A percentile compares a stretch with the other conserved stretches of the same genome.
These are phyloP conservation scores for Smutsia gigantea DNA, from an alignment of 2,797 vertebrate species.

Conservation along the genomic window DNA sequence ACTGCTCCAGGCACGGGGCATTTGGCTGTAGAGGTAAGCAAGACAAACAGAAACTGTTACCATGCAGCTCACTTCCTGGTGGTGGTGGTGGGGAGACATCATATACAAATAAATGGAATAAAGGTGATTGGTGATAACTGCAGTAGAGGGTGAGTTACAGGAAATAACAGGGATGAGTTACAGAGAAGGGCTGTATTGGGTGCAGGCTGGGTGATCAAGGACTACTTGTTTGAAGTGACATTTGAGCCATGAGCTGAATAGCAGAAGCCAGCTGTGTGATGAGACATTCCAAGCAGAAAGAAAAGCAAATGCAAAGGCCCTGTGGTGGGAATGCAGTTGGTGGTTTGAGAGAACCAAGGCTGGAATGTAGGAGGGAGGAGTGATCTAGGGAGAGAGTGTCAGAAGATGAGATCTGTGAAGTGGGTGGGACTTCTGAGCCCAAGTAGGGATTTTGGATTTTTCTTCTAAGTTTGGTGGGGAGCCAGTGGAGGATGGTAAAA, in stretches of 20 bases:
- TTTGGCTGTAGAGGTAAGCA: neutral
- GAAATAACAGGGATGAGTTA: neutral
- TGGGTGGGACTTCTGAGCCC: neutral
- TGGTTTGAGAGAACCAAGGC: neutral
- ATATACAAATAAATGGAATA: neutral
- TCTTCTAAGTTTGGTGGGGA: neutral
- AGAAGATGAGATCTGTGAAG: neutral
- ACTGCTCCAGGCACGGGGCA: neutral
- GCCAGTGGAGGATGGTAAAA: neutral
- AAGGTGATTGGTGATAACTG: neutral
- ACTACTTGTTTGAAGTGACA: neutral
- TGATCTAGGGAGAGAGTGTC: neutral
- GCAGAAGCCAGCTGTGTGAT: neutral
- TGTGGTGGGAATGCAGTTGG: neutral
- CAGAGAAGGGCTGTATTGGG: neutral
- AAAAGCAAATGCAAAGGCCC: neutral
- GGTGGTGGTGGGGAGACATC: neutral
- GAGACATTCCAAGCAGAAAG: neutral
- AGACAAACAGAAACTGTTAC: neutral
- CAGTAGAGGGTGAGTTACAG: neutral
- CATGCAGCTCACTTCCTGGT: neutral
- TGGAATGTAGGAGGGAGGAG: neutral
- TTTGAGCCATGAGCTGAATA: neutral
- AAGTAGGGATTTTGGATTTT: neutral
- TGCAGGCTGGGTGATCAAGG: neutral